These are phyloP conservation scores for Pseudoatta argentina DNA, from an alignment of 1,140 invertebrate genomes.

Conservation along the genomic window DNA sequence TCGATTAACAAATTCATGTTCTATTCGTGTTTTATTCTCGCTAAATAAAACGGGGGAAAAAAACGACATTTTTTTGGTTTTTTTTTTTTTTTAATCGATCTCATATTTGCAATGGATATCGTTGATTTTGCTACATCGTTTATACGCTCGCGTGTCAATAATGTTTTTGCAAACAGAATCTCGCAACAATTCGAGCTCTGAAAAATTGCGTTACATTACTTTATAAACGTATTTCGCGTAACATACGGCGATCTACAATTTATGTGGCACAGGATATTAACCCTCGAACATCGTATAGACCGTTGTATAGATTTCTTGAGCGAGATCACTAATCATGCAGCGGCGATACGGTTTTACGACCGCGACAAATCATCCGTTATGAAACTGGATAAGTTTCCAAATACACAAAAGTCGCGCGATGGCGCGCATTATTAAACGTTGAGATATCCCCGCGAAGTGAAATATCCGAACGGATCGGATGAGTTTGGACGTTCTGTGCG, in stretches of 20 bases:
- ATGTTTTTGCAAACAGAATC: neutral
- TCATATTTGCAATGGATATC: neutral
- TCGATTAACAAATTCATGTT: neutral
- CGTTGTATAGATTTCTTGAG: neutral
- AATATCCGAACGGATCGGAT: constrained; percentile 4
- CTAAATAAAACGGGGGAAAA: neutral
- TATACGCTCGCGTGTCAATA: neutral
- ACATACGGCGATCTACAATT: neutral
- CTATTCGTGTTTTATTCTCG: neutral
- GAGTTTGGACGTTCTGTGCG: neutral
- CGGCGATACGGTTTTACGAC: constrained; percentile 25
- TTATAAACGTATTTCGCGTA: neutral
- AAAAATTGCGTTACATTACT: neutral
- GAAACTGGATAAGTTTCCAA: constrained; percentile 27
- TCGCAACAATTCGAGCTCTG: neutral
- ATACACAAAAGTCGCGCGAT: neutral
- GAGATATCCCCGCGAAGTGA: neutral
- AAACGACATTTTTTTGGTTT: neutral
- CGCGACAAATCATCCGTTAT: constrained; percentile 38
- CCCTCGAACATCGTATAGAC: neutral
- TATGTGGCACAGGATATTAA: neutral
- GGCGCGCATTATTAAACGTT: constrained; percentile 18
- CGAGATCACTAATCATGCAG: constrained; percentile 7
- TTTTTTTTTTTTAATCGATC: neutral
- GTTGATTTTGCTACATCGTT: neutral